Base-by-base conservation (phyloP, 2,888 invertebrate species). In the Eugnorisma glareosa region DNA sequence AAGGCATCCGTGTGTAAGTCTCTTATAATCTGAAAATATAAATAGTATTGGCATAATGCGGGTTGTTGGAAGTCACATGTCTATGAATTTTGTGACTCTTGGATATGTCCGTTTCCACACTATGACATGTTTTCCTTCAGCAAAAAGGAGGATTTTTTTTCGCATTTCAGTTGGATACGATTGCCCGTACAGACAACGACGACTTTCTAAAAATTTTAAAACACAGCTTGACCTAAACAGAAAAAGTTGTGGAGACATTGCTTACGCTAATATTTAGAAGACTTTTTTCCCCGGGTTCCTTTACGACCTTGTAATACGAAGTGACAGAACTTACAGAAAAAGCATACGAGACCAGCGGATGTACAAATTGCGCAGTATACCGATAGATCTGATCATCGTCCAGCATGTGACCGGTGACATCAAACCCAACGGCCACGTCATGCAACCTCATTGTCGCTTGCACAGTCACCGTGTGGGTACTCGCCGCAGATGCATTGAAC, bases 341-440 rank as follows among this genome's bases (percentile, higher is more conserved):
- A 63, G 85, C 83, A 72, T 91, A 93, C 15, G 85, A 87, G 0
- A 93, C 76, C 13, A 92, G 21, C 0, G 93, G 91, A 79, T 94
- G 92, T 0, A 86, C 79, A 24, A 92, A 89, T 2, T 84, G 66
- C 0, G 89, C 90, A 0, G 95, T 94, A 45, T 93, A 93, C 8
- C 82, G 88, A 37, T 88, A 89, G 0, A 45, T 54, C 0, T 48
- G 11, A 8, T 10, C 0, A 8, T 87, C 89, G 0, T 85, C 89
- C 10, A 84, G 75, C 35, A 94, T 31, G 0, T 88, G 83, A 0
- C 91, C 93, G 0, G 82, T 72, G 1, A 95, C 93, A 31, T 95
- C 94, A 73, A 91, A 95, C 0, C 95, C 95, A 0, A 95, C 57
- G 0, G 90, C 89, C 4, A 95, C 88, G 31, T 93, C 88, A 31